A percentile compares a stretch with the other conserved stretches of the same genome.
These are phyloP conservation scores for Sarcophaga variegata DNA, from an alignment of 2,888 invertebrate species.

Conservation along the genomic window DNA sequence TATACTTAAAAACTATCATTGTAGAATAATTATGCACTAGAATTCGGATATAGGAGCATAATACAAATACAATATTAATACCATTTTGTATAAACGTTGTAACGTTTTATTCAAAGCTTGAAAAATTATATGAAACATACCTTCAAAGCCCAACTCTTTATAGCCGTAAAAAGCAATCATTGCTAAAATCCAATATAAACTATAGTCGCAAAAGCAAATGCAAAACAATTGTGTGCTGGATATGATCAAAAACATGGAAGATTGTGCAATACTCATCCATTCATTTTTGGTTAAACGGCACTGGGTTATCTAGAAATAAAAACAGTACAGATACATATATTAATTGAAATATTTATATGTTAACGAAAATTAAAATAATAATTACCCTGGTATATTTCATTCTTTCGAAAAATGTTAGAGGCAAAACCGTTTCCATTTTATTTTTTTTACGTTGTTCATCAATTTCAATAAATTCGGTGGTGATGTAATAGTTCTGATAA, in stretches of 20 bases:
- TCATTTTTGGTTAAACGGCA: constrained; percentile 76
- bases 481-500: constrained; percentile 89
- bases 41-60: too few species aligned
- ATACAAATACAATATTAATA: too few species aligned
- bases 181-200: constrained; percentile 89
- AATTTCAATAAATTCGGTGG: constrained; percentile 85
- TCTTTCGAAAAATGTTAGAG: constrained; percentile 86
- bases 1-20: too few species aligned
- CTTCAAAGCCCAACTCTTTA: constrained; percentile 82
- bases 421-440: constrained; percentile 86
- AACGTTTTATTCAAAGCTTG: too few species aligned
- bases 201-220: constrained; percentile 90
- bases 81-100: too few species aligned
- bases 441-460: constrained; percentile 85
- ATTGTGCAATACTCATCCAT: constrained; percentile 73
- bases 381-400: constrained; percentile 85
- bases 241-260: constrained; percentile 84
- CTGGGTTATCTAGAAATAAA: constrained; percentile 75
- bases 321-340: neutral
- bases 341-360: neutral
- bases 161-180: constrained; percentile 82
- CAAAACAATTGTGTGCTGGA: constrained; percentile 88
- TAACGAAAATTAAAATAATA: neutral
- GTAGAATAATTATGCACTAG: too few species aligned
- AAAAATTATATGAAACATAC: constrained; percentile 71